Evolutionary conservation across 1,140 invertebrate species (phyloP).

Genomic region (Muscidifurax raptorellus): DNA sequence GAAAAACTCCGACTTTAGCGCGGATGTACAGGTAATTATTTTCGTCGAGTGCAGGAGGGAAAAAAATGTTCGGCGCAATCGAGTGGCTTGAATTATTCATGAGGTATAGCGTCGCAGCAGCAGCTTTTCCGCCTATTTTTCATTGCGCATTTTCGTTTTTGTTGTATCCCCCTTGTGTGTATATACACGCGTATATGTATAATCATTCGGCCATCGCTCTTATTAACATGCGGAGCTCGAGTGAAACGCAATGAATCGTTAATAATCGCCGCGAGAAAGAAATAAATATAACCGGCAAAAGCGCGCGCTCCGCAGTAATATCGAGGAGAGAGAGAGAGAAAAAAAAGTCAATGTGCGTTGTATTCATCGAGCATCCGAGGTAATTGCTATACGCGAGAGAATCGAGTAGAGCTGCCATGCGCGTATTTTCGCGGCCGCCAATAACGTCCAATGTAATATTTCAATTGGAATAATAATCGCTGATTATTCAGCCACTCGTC

Average conservation of each 20-base stretch:
- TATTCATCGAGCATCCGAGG: conserved; percentile 21
- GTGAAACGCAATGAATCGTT: conserved; percentile 19
- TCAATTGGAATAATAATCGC: conserved; percentile 49
- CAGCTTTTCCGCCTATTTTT: background rate
- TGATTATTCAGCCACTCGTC: conserved; percentile 43
- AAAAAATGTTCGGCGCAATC: conserved; percentile 9
- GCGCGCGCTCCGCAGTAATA: background rate
- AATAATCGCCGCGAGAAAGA: conserved; percentile 28
- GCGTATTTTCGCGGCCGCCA: conserved; percentile 34
- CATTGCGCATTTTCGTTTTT: background rate
- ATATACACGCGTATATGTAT: background rate
- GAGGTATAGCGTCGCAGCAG: background rate
- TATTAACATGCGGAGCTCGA: background rate
- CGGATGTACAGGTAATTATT: no score
- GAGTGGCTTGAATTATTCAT: conserved; percentile 34
- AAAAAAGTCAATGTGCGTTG: conserved; percentile 8
- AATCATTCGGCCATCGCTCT: background rate
- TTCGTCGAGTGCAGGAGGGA: background rate
- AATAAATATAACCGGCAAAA: conserved; percentile 34
- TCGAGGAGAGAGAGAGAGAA: background rate
- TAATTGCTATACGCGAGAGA: conserved; percentile 12
- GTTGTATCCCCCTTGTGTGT: background rate
- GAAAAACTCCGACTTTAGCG: background rate
- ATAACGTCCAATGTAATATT: conserved; percentile 46
- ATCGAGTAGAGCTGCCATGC: background rate